phyloP scores from a whole-genome alignment of 1,140 invertebrate species.

The Diachasmimorpha longicaudata region DNA sequence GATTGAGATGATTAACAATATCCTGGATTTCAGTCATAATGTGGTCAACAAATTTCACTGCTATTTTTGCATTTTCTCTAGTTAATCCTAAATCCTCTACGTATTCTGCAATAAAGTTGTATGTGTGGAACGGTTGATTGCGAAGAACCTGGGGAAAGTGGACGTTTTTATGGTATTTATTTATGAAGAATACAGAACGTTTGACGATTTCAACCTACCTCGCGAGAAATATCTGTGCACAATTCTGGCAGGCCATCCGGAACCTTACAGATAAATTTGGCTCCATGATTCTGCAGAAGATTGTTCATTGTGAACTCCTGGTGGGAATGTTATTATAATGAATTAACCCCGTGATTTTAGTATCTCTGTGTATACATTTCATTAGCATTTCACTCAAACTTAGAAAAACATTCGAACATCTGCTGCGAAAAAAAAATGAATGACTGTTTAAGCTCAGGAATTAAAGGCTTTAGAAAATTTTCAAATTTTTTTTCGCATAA shows the following conservation, averaged over 20 bases:
- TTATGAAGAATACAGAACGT: not conserved
- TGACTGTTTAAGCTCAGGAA: no score
- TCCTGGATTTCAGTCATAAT: conserved; percentile 54
- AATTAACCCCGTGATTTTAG: no score
- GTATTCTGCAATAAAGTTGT: conserved; percentile 73
- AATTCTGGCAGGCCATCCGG: conserved; percentile 74
- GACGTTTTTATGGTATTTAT: no score
- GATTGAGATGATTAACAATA: conserved; percentile 52
- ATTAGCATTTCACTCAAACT: no score
- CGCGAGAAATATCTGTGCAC: conserved; percentile 72
- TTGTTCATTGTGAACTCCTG: conserved; percentile 43
- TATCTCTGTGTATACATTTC: no score
- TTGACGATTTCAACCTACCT: conserved; percentile 54
- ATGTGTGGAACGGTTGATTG: conserved; percentile 68
- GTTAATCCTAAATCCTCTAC: conserved; percentile 71
- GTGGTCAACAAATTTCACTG: conserved; percentile 58
- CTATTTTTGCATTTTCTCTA: conserved; percentile 66
- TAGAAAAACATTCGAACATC: no score
- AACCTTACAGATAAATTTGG: conserved; percentile 45
- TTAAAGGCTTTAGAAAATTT: no score
- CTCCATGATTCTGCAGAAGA: conserved; percentile 42
- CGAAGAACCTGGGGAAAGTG: conserved; percentile 69
- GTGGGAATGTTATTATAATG: no score
- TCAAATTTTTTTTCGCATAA: no score
- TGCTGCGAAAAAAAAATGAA: no score